Conservation (phyloP, 2,888 invertebrate species). For the Latheticus oryzae region DNA sequence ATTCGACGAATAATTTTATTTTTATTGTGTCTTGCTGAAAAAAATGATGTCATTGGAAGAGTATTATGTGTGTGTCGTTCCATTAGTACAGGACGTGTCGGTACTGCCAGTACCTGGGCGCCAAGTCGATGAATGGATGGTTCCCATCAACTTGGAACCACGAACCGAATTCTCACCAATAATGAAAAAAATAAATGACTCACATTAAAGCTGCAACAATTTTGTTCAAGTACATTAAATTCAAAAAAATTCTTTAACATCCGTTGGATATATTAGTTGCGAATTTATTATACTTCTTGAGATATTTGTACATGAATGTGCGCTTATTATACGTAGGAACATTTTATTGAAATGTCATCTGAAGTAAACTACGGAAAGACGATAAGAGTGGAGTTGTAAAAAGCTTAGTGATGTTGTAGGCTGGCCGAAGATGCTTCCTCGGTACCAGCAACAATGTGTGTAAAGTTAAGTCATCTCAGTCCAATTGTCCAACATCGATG, state of each 20-base stretch:
- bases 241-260: no score
- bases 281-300: no score
- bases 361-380: conserved; percentile 1
- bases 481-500: conserved; percentile 52
- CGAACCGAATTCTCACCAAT: conserved; percentile 36
- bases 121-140: conserved; percentile 46
- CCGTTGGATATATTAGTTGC: no score
- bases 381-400: conserved; percentile 27
- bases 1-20: conserved; percentile 25
- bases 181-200: conserved; percentile 36
- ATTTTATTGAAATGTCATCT: conserved; percentile 31
- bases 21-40: conserved; percentile 62
- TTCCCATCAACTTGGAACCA: conserved; percentile 38
- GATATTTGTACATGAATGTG: no score
- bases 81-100: conserved; percentile 60
- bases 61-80: conserved; percentile 63
- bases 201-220: no score
- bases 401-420: conserved; percentile 31
- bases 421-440: conserved; percentile 21
- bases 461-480: conserved; percentile 49
- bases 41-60: conserved; percentile 64
- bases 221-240: no score
- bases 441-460: conserved; percentile 14
- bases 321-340: no score
- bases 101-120: conserved; percentile 52